These are phyloP conservation scores for Morone chrysops DNA, from an alignment of 2,113 vertebrate species.

Conservation along the genomic window DNA sequence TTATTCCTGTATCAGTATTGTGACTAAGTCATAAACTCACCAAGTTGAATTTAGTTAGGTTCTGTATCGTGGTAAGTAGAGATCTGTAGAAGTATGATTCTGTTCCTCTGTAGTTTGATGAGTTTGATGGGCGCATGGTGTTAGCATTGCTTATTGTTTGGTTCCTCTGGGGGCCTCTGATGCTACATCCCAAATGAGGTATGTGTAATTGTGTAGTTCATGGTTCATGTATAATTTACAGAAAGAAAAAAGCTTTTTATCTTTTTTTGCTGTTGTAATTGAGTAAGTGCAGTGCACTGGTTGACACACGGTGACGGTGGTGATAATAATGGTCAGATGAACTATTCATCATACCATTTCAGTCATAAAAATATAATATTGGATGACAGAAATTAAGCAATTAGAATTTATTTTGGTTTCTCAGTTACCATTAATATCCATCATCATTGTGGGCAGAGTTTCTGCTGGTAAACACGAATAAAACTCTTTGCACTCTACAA, in stretches of 20 bases:
- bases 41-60: constrained; percentile 12
- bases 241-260: neutral
- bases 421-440: neutral
- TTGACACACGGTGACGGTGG: neutral
- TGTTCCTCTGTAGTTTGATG: constrained; percentile 5
- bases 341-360: neutral
- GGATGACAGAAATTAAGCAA: neutral
- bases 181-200: neutral
- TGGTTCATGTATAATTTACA: neutral
- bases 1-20: constrained; percentile 37
- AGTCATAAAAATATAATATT: neutral
- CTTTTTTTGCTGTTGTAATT: neutral
- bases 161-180: neutral
- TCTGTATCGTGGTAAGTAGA: constrained; percentile 35
- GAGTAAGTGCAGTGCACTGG: neutral
- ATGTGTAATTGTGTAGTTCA: neutral
- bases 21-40: constrained; percentile 25
- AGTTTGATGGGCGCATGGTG: constrained; percentile 6
- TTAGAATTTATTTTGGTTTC: neutral
- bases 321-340: neutral
- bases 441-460: neutral
- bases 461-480: neutral
- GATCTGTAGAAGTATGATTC: neutral
- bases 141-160: neutral
- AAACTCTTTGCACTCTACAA: neutral